A percentile compares a stretch with the other conserved stretches of the same genome.
Evolutionary conservation across 2,113 vertebrate genomes (phyloP).

Genomic region (Dromaius novaehollandiae): DNA sequence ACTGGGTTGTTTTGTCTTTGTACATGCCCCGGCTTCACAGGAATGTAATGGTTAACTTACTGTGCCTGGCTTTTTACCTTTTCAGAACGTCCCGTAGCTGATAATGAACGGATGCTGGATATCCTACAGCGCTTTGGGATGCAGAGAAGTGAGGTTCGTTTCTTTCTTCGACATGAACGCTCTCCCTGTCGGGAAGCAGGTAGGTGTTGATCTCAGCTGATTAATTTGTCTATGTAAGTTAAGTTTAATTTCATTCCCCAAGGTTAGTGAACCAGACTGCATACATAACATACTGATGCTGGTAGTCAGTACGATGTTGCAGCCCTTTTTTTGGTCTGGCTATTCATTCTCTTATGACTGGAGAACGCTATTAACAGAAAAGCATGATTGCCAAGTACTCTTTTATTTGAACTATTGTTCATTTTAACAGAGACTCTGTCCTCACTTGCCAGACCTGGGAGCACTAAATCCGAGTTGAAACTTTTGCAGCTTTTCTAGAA

Average conservation of each 20-base stretch:
- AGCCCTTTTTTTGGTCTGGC: background rate
- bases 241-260: background rate
- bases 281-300: background rate
- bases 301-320: background rate
- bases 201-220: constrained; percentile 44
- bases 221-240: background rate
- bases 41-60: background rate
- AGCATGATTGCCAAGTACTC: background rate
- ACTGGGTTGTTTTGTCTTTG: background rate
- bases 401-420: background rate
- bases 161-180: constrained; percentile 92
- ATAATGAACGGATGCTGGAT: constrained; percentile 92
- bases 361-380: background rate
- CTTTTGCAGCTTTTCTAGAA: background rate
- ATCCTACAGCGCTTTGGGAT: constrained; percentile 89
- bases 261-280: background rate
- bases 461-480: background rate
- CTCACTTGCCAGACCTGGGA: background rate
- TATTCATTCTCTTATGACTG: background rate
- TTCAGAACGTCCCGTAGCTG: constrained; percentile 88
- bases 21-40: background rate
- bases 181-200: constrained; percentile 82
- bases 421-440: background rate
- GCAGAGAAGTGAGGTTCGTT: constrained; percentile 89
- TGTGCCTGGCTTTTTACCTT: background rate